Conservation (phyloP, 2,888 invertebrate species). For the Kuschelorhynchus macadamiae region DNA sequence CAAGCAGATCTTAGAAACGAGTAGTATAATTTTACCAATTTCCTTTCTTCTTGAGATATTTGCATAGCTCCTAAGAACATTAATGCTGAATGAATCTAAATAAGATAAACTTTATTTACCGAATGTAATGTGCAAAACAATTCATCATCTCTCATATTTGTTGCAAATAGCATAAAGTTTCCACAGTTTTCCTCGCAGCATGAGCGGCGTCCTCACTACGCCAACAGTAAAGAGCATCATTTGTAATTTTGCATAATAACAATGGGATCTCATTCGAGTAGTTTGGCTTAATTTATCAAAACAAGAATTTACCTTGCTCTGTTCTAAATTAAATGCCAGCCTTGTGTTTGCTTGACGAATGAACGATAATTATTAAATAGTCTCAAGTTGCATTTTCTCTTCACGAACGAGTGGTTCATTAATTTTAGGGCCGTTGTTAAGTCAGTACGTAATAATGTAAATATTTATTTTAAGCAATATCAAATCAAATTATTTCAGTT, state of each 20-base stretch:
- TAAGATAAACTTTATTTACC: too few species aligned
- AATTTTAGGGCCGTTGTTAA: too few species aligned
- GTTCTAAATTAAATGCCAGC: conserved; percentile 4
- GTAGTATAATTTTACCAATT: too few species aligned
- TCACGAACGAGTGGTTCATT: neutral
- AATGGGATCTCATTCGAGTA: conserved; percentile 19
- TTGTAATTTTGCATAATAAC: conserved; percentile 21
- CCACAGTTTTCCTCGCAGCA: neutral
- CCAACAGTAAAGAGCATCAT: conserved; percentile 21
- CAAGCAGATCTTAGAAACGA: too few species aligned
- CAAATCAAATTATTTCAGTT: too few species aligned
- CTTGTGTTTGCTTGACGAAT: neutral
- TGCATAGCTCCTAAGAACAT: too few species aligned
- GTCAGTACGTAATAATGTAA: too few species aligned
- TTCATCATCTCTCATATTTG: neutral
- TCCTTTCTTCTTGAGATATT: too few species aligned
- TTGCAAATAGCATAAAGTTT: neutral
- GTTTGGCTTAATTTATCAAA: conserved; percentile 27
- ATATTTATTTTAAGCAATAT: too few species aligned
- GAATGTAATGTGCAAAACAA: too few species aligned
- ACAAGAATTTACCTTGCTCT: conserved; percentile 23
- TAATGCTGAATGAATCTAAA: too few species aligned
- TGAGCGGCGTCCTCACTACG: neutral
- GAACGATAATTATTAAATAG: neutral
- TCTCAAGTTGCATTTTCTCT: neutral